phyloP scores from a whole-genome alignment of 2,113 vertebrate species.

The Chamaea fasciata region DNA sequence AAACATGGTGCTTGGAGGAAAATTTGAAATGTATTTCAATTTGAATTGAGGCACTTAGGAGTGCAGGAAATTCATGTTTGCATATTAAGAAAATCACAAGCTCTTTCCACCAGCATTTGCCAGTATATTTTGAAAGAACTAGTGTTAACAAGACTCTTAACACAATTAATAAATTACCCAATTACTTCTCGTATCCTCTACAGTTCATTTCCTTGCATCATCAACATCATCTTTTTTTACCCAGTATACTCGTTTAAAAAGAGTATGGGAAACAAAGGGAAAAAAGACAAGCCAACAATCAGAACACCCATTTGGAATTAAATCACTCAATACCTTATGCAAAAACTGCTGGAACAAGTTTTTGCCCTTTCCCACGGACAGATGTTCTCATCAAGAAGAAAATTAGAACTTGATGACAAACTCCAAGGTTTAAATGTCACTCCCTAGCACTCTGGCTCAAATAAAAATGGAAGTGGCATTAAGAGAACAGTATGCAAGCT shows the following conservation, averaged over 20 bases:
- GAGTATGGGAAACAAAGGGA: background rate
- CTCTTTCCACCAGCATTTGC: background rate
- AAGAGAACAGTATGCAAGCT: background rate
- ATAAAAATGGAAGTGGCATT: background rate
- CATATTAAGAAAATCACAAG: background rate
- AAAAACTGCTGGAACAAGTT: background rate
- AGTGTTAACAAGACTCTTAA: background rate
- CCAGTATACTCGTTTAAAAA: background rate
- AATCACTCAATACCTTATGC: background rate
- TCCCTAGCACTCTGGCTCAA: background rate
- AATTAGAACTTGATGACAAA: conserved; percentile 39
- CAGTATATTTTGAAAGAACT: background rate
- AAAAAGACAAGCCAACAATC: background rate
- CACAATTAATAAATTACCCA: background rate
- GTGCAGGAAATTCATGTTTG: background rate
- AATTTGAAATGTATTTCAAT: background rate
- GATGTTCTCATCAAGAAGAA: background rate
- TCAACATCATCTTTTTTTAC: background rate
- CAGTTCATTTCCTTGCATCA: background rate
- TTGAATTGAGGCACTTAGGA: background rate
- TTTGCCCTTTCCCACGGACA: conserved; percentile 15
- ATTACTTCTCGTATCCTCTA: background rate
- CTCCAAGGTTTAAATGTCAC: background rate
- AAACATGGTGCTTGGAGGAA: background rate
- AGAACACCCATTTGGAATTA: background rate